Evolutionary conservation across 1,140 invertebrate species (phyloP).

Genomic region (Drosophila lowei): DNA sequence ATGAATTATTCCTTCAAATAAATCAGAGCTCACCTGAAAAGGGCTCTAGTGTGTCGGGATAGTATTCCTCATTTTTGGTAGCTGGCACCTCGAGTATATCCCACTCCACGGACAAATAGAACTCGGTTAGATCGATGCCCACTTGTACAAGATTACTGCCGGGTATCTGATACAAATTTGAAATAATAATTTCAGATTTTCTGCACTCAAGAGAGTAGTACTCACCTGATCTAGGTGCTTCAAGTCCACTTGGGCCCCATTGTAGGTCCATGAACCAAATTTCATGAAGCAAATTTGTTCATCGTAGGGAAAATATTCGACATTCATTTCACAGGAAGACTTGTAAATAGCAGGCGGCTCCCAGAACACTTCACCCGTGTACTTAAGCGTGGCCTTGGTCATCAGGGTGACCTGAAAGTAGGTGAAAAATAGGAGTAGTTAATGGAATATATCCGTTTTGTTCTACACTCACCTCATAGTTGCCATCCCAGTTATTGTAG

Average conservation of each 20-base stretch:
- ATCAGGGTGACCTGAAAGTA: conserved; percentile 91
- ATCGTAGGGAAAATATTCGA: conserved; percentile 98
- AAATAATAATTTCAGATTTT: not conserved
- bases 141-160: conserved; percentile 91
- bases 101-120: conserved; percentile 97
- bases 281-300: conserved; percentile 97
- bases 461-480: conserved; percentile 89
- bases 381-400: conserved; percentile 97
- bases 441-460: not conserved
- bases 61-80: conserved; percentile 95
- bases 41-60: conserved; percentile 92
- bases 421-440: not conserved
- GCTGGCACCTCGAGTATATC: conserved; percentile 95
- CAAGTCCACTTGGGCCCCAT: conserved; percentile 93
- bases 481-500: conserved; percentile 97
- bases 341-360: conserved; percentile 99
- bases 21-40: conserved; percentile 87
- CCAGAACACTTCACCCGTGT: conserved; percentile 96
- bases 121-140: conserved; percentile 95
- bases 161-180: conserved; percentile 82
- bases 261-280: conserved; percentile 98
- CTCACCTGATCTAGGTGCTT: conserved; percentile 90
- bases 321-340: conserved; percentile 97
- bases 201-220: too few relatives aligned
- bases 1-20: not conserved